A percentile compares a stretch with the other conserved stretches of the same genome.
Conservation (phyloP, 2,797 vertebrate genomes). For the Monodelphis domestica region DNA sequence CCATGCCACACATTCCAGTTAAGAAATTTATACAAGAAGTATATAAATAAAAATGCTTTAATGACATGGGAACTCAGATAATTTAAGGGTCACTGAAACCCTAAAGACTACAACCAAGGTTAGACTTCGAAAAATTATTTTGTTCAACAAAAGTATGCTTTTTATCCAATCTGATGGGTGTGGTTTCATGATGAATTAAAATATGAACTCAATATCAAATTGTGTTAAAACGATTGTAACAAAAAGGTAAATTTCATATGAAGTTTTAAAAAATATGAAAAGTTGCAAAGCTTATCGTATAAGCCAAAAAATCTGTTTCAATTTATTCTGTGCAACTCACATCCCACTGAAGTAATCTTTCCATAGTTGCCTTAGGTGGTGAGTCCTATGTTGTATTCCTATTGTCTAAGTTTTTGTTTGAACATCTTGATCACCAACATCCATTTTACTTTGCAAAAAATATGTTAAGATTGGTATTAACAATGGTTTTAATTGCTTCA, state of each 20-base stretch:
- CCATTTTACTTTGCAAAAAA: neutral
- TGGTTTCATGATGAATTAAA: neutral
- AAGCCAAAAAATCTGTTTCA: neutral
- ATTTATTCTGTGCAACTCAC: neutral
- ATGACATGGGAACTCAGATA: too few species aligned
- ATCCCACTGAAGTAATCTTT: neutral
- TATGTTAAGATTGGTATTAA: neutral
- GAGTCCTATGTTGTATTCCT: neutral
- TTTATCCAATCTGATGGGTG: neutral
- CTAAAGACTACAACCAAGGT: neutral
- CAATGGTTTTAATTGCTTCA: neutral
- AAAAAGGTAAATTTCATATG: neutral
- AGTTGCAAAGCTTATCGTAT: neutral
- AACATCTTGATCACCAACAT: neutral
- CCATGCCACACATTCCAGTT: neutral
- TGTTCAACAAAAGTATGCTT: neutral
- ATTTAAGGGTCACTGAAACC: neutral
- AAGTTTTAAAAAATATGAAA: neutral
- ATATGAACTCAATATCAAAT: neutral
- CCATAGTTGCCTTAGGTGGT: neutral
- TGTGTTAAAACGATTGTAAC: neutral
- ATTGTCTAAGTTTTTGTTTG: neutral
- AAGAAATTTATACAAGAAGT: neutral
- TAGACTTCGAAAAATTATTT: neutral
- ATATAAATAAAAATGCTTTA: neutral